Evolutionary conservation across 2,797 vertebrate genomes (phyloP), one percentile per base, ranked within the genome.

Genomic region (Anolis apletophallus): DNA sequence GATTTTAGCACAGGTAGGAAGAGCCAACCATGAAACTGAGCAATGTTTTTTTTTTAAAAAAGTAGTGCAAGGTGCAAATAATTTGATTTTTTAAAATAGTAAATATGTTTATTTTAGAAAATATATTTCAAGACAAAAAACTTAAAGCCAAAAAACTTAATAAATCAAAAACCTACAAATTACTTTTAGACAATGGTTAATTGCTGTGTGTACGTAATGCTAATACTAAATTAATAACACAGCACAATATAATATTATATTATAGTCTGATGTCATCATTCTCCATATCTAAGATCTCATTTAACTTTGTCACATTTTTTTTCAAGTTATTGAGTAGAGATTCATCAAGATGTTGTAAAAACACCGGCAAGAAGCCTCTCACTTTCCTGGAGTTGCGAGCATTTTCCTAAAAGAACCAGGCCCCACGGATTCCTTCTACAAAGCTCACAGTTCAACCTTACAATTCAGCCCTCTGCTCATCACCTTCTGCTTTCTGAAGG

Each of bases 401-500:
- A 57, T n/a, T 87, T 78, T 57, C 72, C 71, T 16, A 61, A 19
- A 36, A 16, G 1, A 61, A 61, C 12, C 32, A 59, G 68, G 9
- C 12, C 21, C 12, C 3, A 54, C 5, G 40, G 2, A 12, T 64
- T 73, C 8, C 6, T 40, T 73, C 29, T 32, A 40, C 57, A 84
- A 87, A 67, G 19, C 17, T 64, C 36, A 84, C 7, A 61, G 16
- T 64, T 64, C 61, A 64, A 1, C 23, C 10, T 64, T 64, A 73
- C 26, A 80, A n/a, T 80, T 79, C 21, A 83, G 17, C n/a, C 73
- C 61, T 73, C 55, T 52, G 36, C 1, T 6, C 88, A 96, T 91
- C 93, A 99, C 99, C 98, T 97, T 99, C 98, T 89, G 99, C 98
- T 96, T 98, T 97, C 71, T 94, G 97, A 23, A 99, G 97, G 91